phyloP scores from a whole-genome alignment of 2,888 invertebrate species.

The Caenorhabditis sinica region DNA sequence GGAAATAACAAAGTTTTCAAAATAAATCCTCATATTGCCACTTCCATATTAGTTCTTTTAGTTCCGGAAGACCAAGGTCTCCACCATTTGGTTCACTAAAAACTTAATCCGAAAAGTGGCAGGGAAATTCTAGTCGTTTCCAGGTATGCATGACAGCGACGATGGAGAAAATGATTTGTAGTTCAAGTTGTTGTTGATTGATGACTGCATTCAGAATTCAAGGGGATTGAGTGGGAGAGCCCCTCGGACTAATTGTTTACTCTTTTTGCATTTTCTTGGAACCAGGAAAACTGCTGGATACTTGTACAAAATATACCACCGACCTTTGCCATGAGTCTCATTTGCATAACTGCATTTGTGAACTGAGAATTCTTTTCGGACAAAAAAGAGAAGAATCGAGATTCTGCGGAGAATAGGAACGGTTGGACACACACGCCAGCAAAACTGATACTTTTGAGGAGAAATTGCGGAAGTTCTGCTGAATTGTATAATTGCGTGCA shows the following conservation, averaged over 20 bases:
- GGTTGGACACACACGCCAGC: constrained; percentile 17
- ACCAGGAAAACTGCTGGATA: constrained; percentile 16
- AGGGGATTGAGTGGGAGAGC: neutral
- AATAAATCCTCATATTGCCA: neutral
- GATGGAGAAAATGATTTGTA: constrained; percentile 32
- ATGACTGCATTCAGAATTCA: constrained; percentile 16
- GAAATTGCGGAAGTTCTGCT: constrained; percentile 8
- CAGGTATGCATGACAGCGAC: constrained; percentile 4
- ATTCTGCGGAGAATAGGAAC: constrained; percentile 24
- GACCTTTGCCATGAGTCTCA: constrained; percentile 30
- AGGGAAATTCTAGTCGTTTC: constrained; percentile 17
- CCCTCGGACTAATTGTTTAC: constrained; percentile 36
- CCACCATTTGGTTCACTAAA: constrained; percentile 16
- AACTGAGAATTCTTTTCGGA: neutral
- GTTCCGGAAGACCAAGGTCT: constrained; percentile 40
- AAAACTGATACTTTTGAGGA: neutral
- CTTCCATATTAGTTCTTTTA: constrained; percentile 14
- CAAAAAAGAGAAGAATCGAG: constrained; percentile 6
- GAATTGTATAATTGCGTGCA: constrained; percentile 6
- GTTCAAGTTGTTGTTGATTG: constrained; percentile 48
- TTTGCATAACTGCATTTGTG: constrained; percentile 51
- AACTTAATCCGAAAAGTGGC: constrained; percentile 58
- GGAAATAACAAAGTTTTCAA: constrained; percentile 20
- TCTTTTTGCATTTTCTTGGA: neutral
- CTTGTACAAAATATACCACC: neutral